Base-by-base conservation (phyloP, 2,797 vertebrate genomes). In the Microchirus variegatus region DNA sequence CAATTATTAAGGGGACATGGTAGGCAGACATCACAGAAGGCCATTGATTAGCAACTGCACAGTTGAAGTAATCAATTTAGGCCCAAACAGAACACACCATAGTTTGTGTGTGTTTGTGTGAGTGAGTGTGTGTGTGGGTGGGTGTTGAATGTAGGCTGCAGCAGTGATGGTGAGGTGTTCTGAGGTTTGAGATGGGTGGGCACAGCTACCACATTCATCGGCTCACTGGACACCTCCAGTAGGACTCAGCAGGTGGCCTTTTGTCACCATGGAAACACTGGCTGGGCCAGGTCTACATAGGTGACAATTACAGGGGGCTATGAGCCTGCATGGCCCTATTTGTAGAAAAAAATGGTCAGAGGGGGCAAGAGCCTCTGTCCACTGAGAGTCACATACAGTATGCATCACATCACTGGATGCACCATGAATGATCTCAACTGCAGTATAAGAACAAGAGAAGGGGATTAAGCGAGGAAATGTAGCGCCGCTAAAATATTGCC, bases 1-100 rank as follows among this genome's bases (percentile, higher is more conserved):
- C 77, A 90, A 92, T 91, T 90, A 92, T 93, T 90, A 80, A 93
- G 72, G 66, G 46, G 71, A 82, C 77, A 72, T 71, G 76, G 73
- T 72, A 83, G 76, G 75, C 54, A 83, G 81, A 67, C 70, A 65
- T 82, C 65, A 80, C 64, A 70, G 63, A 63, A 78, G 58, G 47
- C 40, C 63, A 82, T 80, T 86, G 88, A 91, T 88, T 86, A 83
- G 67, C 48, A 73, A 57, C 51, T 44, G 70, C 70, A 77, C 22
- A 63, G 46, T 47, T 68, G 46, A 71, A 68, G 31, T 52, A 61
- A 83, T 85, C 63, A 62, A 71, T 83, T 58, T 16, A 35, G 51
- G 65, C 43, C 65, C 7, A 16, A 10, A n/a, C n/a, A n/a, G n/a
- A n/a, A n/a, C n/a, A n/a, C n/a, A n/a, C n/a, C n/a, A n/a, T 11